Evolutionary conservation across 2,888 invertebrate species (phyloP).

Genomic region (Tryphoninae sp.): DNA sequence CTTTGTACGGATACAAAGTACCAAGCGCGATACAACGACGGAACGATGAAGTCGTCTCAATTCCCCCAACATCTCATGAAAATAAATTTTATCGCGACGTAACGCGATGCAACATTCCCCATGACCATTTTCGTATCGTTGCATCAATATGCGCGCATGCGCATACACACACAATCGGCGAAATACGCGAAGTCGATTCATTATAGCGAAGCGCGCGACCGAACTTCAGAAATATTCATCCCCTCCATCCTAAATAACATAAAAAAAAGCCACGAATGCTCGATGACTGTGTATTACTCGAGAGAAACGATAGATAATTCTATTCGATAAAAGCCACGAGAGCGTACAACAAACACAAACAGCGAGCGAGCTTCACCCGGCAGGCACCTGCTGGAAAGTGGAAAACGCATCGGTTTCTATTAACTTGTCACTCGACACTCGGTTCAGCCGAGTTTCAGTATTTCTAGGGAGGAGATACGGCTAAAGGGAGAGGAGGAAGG

Average conservation of each 20-base stretch:
- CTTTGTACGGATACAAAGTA: too few species aligned
- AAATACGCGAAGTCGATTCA: neutral
- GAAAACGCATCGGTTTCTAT: conserved; percentile 37
- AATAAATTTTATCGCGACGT: neutral
- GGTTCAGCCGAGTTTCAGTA: neutral
- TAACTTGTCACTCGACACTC: conserved; percentile 29
- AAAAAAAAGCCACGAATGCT: neutral
- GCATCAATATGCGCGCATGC: neutral
- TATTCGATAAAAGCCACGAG: conserved; percentile 1
- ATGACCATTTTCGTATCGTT: neutral
- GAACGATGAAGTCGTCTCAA: neutral
- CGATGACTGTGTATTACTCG: neutral
- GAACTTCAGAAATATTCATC: conserved; percentile 34
- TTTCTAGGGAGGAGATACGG: neutral
- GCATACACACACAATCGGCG: neutral
- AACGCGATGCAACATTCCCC: neutral
- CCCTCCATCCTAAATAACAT: neutral
- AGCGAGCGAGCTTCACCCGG: neutral
- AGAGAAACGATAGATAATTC: conserved; percentile 4
- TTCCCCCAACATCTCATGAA: neutral
- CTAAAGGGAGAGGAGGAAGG: too few species aligned
- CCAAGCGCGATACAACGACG: neutral
- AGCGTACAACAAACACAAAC: neutral
- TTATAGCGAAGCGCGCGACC: neutral
- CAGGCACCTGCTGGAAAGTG: conserved; percentile 10